Conservation (phyloP, 2,797 vertebrate species). For the Sebastes diploproa region DNA sequence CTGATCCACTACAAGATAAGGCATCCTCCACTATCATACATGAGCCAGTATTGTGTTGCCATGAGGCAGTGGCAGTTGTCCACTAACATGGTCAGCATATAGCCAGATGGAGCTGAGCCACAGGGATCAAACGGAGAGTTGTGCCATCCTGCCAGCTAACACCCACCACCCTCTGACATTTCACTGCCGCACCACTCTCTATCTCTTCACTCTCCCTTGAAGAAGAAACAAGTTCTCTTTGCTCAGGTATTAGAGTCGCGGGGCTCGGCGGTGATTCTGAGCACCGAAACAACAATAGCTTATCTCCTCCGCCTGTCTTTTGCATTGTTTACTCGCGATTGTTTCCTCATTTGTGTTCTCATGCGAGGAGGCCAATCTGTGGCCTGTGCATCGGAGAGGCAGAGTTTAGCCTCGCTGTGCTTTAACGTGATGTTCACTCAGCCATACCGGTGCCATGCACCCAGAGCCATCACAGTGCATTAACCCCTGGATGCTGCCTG, state of each 20-base stretch:
- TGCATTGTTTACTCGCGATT: slow-evolving; percentile 52
- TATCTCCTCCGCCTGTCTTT: slow-evolving; percentile 41
- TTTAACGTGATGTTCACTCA: slow-evolving; percentile 68
- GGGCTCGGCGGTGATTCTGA: slow-evolving; percentile 31
- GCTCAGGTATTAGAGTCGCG: slow-evolving; percentile 46
- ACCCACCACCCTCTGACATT: slow-evolving; percentile 68
- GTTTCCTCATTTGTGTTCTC: slow-evolving; percentile 38
- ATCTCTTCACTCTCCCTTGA: slow-evolving; percentile 45
- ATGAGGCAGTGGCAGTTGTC: slow-evolving; percentile 61
- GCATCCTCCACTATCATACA: slow-evolving; percentile 31
- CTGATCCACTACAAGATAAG: slow-evolving; percentile 55
- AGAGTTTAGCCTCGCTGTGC: slow-evolving; percentile 57
- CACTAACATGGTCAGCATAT: slow-evolving; percentile 66
- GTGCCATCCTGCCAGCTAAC: slow-evolving; percentile 67
- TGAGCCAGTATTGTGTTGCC: slow-evolving; percentile 47
- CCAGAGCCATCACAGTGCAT: slow-evolving; percentile 64
- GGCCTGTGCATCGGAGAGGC: slow-evolving; percentile 40
- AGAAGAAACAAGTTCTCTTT: slow-evolving; percentile 54
- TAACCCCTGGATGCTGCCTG: slow-evolving; percentile 64
- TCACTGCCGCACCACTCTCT: slow-evolving; percentile 38
- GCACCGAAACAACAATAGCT: slow-evolving; percentile 42
- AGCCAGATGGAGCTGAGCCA: slow-evolving; percentile 78
- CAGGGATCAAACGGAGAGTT: slow-evolving; percentile 69
- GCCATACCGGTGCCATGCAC: slow-evolving; percentile 55
- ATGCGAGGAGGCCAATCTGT: slow-evolving; percentile 62